Evolutionary conservation across 1,140 invertebrate genomes (phyloP).

Genomic region (Pentalonia nigronervosa): DNA sequence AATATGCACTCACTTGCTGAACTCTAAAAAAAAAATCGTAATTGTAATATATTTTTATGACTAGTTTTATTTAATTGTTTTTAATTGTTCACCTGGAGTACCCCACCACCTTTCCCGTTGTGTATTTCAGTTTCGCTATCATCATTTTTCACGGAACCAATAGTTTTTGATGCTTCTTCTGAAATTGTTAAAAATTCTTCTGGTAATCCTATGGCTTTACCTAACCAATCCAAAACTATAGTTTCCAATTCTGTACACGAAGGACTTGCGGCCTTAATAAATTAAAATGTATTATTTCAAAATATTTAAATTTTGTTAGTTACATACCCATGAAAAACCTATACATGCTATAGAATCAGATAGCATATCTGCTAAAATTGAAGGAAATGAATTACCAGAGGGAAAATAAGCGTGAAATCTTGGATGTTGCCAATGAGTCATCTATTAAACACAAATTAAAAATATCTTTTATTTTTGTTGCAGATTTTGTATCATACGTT

Average conservation of each 20-base stretch:
- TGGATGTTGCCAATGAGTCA: conserved; percentile 99
- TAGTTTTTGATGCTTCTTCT: neutral
- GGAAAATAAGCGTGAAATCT: conserved; percentile 99
- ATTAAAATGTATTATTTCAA: neutral
- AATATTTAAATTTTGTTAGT: neutral
- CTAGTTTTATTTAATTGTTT: neutral
- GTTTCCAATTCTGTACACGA: conserved; percentile 97
- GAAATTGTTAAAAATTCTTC: conserved; percentile 81
- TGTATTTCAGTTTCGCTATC: neutral
- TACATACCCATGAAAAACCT: conserved; percentile 95
- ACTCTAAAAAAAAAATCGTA: conserved; percentile 70
- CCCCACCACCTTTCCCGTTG: conserved; percentile 85
- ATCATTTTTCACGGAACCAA: neutral
- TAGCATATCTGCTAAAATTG: conserved; percentile 97
- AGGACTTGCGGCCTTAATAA: conserved; percentile 85
- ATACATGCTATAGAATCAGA: conserved; percentile 94
- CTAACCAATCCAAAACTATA: conserved; percentile 96
- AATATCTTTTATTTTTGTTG: neutral
- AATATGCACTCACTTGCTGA: conserved; percentile 97
- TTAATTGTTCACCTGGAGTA: conserved; percentile 79
- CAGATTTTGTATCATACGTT: neutral
- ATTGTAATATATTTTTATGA: neutral
- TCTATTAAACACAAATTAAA: conserved; percentile 66
- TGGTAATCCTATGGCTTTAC: conserved; percentile 92
- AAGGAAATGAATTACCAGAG: conserved; percentile 95